Evolutionary conservation across 2,113 vertebrate species (phyloP).

Genomic region (Hystrix cristata): DNA sequence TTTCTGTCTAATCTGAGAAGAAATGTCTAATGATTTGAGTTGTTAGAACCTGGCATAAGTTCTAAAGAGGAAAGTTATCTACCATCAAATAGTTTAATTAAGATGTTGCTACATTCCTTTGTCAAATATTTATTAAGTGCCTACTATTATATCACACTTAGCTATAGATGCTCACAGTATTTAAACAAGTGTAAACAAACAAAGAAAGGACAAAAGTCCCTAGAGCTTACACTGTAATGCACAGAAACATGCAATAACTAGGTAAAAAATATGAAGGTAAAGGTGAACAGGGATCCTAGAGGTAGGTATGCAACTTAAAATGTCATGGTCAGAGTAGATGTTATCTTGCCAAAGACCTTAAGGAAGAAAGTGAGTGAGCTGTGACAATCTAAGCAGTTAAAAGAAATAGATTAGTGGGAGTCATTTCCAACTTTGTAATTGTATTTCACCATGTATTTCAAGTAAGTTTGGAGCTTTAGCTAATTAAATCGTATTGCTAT

Average conservation of each 20-base stretch:
- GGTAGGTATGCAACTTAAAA: not conserved
- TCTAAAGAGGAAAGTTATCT: not conserved
- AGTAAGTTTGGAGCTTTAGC: constrained; percentile 8
- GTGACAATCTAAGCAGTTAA: not conserved
- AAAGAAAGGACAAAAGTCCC: not conserved
- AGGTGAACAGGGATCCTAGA: not conserved
- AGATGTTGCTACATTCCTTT: not conserved
- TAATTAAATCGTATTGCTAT: constrained; percentile 34
- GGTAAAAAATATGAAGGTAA: not conserved
- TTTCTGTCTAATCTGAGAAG: not conserved
- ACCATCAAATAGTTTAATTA: not conserved
- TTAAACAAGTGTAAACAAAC: not conserved
- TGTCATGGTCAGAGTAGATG: not conserved
- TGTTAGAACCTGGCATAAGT: not conserved
- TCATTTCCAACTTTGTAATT: not conserved
- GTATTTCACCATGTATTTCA: not conserved
- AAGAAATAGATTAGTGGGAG: not conserved
- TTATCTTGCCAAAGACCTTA: not conserved
- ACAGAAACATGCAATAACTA: not conserved
- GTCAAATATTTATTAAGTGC: not conserved
- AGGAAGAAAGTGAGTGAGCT: not conserved
- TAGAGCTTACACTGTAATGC: not conserved
- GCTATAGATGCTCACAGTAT: not conserved
- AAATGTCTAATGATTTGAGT: not conserved
- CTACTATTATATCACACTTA: not conserved